phyloP scores from a whole-genome alignment of 2,797 vertebrate species.

The Salmo trutta region DNA sequence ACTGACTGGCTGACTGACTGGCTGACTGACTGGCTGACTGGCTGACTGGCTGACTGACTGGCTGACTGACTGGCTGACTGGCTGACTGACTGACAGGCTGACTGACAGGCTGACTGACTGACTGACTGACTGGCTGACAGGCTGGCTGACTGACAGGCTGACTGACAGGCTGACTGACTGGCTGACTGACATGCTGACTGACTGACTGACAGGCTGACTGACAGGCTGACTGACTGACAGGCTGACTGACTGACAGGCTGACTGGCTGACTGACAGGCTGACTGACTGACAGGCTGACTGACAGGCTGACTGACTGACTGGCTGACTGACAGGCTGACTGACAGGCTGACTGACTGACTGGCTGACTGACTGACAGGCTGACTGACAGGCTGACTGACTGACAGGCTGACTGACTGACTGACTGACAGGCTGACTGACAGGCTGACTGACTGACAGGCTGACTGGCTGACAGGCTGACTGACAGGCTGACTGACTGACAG shows the following conservation, averaged over 20 bases:
- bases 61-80: too few species aligned
- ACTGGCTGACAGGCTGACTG: too few species aligned
- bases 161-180: too few species aligned
- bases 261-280: too few species aligned
- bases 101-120: not conserved
- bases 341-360: not conserved
- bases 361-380: not conserved
- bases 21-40: too few species aligned
- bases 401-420: not conserved
- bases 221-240: not conserved
- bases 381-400: not conserved
- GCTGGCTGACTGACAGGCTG: too few species aligned
- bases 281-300: too few species aligned
- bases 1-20: not conserved
- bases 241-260: too few species aligned
- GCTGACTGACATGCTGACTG: not conserved
- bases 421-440: not conserved
- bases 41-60: too few species aligned
- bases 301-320: not conserved
- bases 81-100: too few species aligned
- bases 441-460: not conserved
- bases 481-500: conserved; percentile 7
- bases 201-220: not conserved
- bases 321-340: too few species aligned
- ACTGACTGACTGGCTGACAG: too few species aligned